These are phyloP conservation scores for Caenorhabditis briggsae DNA, from an alignment of 1,140 invertebrate species.

Conservation along the genomic window DNA sequence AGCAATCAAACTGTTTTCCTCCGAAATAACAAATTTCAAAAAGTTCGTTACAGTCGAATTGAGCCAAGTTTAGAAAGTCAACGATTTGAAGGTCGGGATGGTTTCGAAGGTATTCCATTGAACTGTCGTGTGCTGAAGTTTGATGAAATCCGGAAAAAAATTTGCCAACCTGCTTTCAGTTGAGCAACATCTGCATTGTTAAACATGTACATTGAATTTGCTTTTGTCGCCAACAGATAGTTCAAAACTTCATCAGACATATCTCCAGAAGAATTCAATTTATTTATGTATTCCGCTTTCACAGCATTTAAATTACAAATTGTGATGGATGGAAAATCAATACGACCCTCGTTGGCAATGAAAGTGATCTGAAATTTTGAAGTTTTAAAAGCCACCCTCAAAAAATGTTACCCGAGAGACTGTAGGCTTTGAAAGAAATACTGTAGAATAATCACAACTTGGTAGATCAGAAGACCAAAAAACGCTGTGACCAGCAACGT, in stretches of 20 bases:
- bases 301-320: constrained; percentile 60
- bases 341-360: constrained; percentile 25
- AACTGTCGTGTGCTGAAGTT: neutral
- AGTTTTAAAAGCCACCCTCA: too few relatives aligned
- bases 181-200: constrained; percentile 13
- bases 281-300: constrained; percentile 30
- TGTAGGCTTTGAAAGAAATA: constrained; percentile 46
- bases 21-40: constrained; percentile 58
- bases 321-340: constrained; percentile 55
- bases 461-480: constrained; percentile 32
- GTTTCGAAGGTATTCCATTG: neutral
- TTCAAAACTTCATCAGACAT: constrained; percentile 39
- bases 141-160: too few relatives aligned
- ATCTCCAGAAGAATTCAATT: constrained; percentile 56
- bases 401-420: neutral
- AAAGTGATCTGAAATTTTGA: constrained; percentile 37
- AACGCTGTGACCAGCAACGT: constrained; percentile 3
- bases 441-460: constrained; percentile 41
- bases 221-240: constrained; percentile 55
- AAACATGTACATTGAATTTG: constrained; percentile 48
- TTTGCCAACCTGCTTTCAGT: neutral
- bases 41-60: constrained; percentile 59
- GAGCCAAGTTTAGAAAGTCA: constrained; percentile 11
- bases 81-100: constrained; percentile 11
- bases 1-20: constrained; percentile 58